Conservation (phyloP, 2,113 vertebrate genomes). For the Chaetorhynchus papuensis region DNA sequence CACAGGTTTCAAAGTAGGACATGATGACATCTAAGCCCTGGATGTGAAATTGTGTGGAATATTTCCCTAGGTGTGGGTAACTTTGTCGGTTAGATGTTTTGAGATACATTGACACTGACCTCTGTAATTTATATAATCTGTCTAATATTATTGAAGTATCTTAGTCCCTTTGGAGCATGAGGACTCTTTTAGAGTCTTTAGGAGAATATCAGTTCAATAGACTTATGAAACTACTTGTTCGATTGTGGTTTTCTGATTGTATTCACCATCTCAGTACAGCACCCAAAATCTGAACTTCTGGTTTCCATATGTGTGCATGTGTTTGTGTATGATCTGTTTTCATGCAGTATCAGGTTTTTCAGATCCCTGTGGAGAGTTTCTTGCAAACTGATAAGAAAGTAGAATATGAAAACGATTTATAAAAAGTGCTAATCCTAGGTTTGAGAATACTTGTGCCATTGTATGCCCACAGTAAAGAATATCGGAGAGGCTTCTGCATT, state of each 20-base stretch:
- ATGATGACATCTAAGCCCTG: neutral
- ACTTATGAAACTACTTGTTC: neutral
- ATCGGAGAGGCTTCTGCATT: neutral
- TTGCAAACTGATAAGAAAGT: neutral
- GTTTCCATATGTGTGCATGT: fast-evolving
- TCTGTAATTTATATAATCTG: neutral
- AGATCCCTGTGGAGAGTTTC: neutral
- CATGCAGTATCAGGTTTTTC: neutral
- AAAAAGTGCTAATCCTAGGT: neutral
- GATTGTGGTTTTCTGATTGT: neutral
- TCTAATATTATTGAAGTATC: neutral
- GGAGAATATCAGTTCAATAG: neutral
- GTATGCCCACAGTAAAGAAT: neutral
- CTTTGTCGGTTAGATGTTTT: neutral
- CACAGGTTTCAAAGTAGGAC: neutral
- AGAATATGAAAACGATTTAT: neutral
- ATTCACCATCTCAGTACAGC: neutral
- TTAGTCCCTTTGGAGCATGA: neutral
- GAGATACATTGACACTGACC: neutral
- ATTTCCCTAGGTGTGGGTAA: neutral
- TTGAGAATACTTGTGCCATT: neutral
- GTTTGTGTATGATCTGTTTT: neutral
- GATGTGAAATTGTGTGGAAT: neutral
- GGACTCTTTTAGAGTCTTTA: neutral
- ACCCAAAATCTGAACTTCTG: neutral